Evolutionary conservation across 2,888 invertebrate species (phyloP), one percentile per base, ranked within the genome.

Genomic region (Crioceris asparagi): DNA sequence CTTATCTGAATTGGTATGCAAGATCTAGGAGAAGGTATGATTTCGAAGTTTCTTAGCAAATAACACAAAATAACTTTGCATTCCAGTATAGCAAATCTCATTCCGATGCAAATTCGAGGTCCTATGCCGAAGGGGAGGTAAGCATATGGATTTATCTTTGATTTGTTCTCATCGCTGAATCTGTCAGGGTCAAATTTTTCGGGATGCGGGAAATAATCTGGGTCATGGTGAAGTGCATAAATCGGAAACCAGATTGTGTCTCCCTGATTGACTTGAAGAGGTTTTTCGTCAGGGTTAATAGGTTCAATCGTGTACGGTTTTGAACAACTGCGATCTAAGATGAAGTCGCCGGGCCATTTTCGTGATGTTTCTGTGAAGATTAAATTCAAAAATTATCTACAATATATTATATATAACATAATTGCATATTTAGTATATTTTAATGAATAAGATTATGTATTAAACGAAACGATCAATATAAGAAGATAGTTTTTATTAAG

Each of bases 91-190:
- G 61, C 62, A 41, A 62, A 62, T 43, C 61, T 48, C 3, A 53
- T 54, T 4, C 71, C 73, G 33, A 73, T 66, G 47, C 73, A 74
- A 45, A 57, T 66, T 36, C 72, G 63, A 0, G 72, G 72, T 1
- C 74, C 74, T 15, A 57, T 45, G 2, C 74, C 73, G 46, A 72
- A 73, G 0, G 73, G 71, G 53, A 69, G 49, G 43, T 64, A 73
- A 0, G 68, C 63, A 43, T 66, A 68, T 0, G 68, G 66, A 35
- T 63, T 52, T 26, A 71, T 64, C 0, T 64, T 64, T 1, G 58
- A 55, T 44, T 61, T 62, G 33, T 61, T 61, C 50, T 56, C 37
- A 15, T 49, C 48, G 23, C 39, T 52, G 36, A 55, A 55, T 19
- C 55, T 30, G 27, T 68, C 67, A 0, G 72, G 72, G 51, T 69